phyloP scores from a whole-genome alignment of 2,797 vertebrate genomes.

The Meriones psammophilus region DNA sequence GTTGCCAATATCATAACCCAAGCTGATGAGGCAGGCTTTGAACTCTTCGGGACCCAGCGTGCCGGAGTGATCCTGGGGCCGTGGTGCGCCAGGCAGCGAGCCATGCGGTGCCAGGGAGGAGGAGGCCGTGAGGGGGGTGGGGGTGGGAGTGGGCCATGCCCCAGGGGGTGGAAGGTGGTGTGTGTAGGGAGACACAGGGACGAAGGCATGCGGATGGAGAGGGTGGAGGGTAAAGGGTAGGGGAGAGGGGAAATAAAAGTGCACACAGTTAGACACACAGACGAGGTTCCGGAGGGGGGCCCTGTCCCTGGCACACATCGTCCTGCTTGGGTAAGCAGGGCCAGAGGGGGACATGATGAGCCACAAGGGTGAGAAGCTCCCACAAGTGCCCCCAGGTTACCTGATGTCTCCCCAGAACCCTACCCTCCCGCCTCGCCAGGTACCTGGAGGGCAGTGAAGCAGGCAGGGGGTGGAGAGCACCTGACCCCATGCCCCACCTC shows the following conservation, averaged over 20 bases:
- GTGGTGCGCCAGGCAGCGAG: slow-evolving; percentile 90
- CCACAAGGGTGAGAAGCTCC: slow-evolving; percentile 77
- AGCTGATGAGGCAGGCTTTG: slow-evolving; percentile 99
- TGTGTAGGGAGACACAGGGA: slow-evolving; percentile 81
- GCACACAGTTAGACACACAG: slow-evolving; percentile 94
- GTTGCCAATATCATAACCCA: slow-evolving; percentile 99
- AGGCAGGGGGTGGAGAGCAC: slow-evolving; percentile 66
- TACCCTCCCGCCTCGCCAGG: slow-evolving; percentile 64
- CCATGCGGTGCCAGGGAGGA: slow-evolving; percentile 91
- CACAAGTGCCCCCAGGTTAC: slow-evolving; percentile 70
- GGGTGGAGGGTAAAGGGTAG: slow-evolving; percentile 82
- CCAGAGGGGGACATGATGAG: slow-evolving; percentile 61
- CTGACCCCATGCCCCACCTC: slow-evolving; percentile 40
- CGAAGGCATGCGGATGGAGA: slow-evolving; percentile 86
- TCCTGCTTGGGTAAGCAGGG: slow-evolving; percentile 80
- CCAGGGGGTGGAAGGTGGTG: slow-evolving; percentile 69
- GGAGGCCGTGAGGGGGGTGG: slow-evolving; percentile 83
- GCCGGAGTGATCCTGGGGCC: slow-evolving; percentile 98
- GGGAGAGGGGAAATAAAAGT: slow-evolving; percentile 92
- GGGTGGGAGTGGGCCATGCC: slow-evolving; percentile 81
- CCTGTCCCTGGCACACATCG: slow-evolving; percentile 84
- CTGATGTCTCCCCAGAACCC: slow-evolving; percentile 65
- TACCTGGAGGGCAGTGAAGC: slow-evolving; percentile 84
- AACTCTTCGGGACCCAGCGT: slow-evolving; percentile 99
- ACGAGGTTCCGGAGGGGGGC: slow-evolving; percentile 85